phyloP scores from a whole-genome alignment of 2,888 invertebrate genomes.

The Tethea ocularis region DNA sequence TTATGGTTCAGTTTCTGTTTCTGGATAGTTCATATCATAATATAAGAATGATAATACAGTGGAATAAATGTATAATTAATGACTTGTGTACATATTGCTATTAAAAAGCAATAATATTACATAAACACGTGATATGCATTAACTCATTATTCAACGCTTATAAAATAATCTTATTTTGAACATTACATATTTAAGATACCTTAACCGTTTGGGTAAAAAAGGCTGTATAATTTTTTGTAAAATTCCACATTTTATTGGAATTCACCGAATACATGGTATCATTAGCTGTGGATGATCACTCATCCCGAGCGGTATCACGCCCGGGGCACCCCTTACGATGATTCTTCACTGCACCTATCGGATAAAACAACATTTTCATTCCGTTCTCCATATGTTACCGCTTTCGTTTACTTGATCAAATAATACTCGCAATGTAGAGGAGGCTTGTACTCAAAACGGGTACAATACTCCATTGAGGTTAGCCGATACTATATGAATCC shows the following conservation, averaged over 20 bases:
- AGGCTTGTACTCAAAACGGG: neutral
- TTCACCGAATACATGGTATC: conserved; percentile 41
- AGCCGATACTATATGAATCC: conserved; percentile 51
- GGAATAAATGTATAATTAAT: no score
- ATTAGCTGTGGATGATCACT: conserved; percentile 67
- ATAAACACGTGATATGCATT: no score
- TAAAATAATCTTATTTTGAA: no score
- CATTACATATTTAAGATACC: no score
- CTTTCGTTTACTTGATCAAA: conserved; percentile 16
- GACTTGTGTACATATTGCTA: no score
- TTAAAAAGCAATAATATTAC: no score
- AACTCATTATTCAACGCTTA: no score
- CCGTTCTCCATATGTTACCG: conserved; percentile 39
- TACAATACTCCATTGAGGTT: conserved; percentile 17
- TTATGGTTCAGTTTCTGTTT: neutral
- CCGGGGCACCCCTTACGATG: conserved; percentile 72
- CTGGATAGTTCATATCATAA: neutral
- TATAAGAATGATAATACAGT: no score
- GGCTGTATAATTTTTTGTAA: conserved; percentile 11
- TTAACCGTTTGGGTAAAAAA: neutral
- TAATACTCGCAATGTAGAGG: neutral
- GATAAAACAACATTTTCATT: conserved; percentile 29
- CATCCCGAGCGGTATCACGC: conserved; percentile 70
- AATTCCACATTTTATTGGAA: conserved; percentile 35
- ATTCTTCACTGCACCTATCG: conserved; percentile 45